Conservation (phyloP, 2,797 vertebrate genomes). For the Arctocebus calabarensis region DNA sequence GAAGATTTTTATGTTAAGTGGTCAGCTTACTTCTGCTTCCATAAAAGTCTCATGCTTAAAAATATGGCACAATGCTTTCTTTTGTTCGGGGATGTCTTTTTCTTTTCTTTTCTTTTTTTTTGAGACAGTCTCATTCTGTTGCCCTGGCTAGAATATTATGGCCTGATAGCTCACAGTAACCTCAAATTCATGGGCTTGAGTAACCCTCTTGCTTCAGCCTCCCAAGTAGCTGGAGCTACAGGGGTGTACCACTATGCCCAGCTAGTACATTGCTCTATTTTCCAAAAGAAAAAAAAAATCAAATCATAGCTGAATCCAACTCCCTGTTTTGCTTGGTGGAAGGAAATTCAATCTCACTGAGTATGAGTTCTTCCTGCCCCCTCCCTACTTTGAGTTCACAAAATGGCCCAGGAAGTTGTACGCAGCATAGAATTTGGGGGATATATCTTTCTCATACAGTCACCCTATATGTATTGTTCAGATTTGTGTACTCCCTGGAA, state of each 20-base stretch:
- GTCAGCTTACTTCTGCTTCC: conserved; percentile 57
- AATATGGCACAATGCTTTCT: conserved; percentile 29
- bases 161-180: too few species aligned
- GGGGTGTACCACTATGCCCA: too few species aligned
- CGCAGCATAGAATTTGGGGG: neutral
- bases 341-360: neutral
- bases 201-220: too few species aligned
- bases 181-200: too few species aligned
- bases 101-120: too few species aligned
- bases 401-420: neutral
- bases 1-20: conserved; percentile 42
- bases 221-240: too few species aligned
- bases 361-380: neutral
- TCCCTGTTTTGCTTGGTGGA: neutral
- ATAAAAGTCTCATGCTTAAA: conserved; percentile 59
- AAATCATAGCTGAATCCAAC: conserved; percentile 44
- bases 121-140: too few species aligned
- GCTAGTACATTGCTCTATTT: neutral
- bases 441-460: neutral
- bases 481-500: neutral
- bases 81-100: too few species aligned
- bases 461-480: neutral
- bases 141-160: too few species aligned
- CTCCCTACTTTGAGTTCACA: neutral
- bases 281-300: conserved; percentile 40